Evolutionary conservation across 2,113 vertebrate genomes (phyloP), one percentile per base, ranked within the genome.

Genomic region (Phaetusa simplex): DNA sequence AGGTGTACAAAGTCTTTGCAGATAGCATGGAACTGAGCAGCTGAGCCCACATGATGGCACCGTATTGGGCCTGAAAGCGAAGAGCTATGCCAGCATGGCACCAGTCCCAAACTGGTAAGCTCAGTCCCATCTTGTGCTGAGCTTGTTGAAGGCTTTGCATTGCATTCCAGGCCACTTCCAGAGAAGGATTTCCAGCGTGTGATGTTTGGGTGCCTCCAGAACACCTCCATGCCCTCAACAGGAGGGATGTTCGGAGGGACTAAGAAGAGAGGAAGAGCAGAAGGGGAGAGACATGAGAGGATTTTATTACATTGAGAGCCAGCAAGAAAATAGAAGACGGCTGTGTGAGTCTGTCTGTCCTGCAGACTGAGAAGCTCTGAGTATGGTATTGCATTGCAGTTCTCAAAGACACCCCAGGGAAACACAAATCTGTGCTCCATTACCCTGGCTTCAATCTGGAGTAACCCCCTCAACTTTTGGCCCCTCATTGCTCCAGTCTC

Each of bases 391-490:
- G 58, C 43, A 66, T 12, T 70, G 73, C 45, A 90, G 74, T 43
- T 90, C 64, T 73, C 65, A 14, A 43, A 82, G 74, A 73, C 49
- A 18, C 83, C 53, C 64, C n/a, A 80, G 71, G 55, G 90, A 92
- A 66, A 55, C 50, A 91, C 40, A 83, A 50, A 85, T 93, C 82
- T 88, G 22, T 67, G 64, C 55, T 90, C 45, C 72, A 22, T 83
- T 92, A 81, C 52, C 58, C 50, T 65, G 79, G 40, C 9, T 3
- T 95, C 86, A 72, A 12, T 94, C 70, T 87, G 82, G 81, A 94
- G 81, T 77, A 85, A 72, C 32, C 43, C 52, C 7, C 69, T 93
- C 34, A 76, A 74, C 77, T 95, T 85, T 47, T 94, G 90, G 73
- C 73, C 87, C 56, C 65, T 61, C 7, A 0, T 94, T 4, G 1